phyloP scores from a whole-genome alignment of 2,113 vertebrate genomes.

The Micromys minutus region DNA sequence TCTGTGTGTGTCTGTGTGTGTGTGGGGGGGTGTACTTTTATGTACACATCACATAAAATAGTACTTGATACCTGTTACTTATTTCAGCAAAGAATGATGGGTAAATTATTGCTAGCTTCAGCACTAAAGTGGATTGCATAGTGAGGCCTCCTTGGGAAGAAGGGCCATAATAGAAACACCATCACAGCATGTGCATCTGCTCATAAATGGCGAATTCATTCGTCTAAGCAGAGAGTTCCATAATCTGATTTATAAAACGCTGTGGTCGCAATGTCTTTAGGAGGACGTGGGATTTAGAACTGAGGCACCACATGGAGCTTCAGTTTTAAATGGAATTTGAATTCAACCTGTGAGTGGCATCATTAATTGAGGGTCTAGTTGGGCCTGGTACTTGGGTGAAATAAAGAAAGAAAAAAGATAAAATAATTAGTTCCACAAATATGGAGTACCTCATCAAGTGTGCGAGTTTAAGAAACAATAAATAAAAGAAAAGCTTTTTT shows the following conservation, averaged over 20 bases:
- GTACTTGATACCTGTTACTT: not conserved
- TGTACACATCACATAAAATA: not conserved
- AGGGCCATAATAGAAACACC: not conserved
- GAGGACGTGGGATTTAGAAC: not conserved
- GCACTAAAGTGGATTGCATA: not conserved
- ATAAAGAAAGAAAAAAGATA: not conserved
- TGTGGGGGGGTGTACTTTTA: not conserved
- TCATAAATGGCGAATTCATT: constrained; percentile 45
- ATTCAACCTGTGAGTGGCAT: not conserved
- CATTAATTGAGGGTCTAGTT: not conserved
- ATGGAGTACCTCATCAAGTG: not conserved
- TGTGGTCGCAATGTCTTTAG: not conserved
- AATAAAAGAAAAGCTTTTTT: not conserved
- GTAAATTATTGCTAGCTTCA: not conserved
- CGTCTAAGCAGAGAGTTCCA: not conserved
- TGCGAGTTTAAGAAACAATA: not conserved
- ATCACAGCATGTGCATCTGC: not conserved
- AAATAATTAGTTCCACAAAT: not conserved
- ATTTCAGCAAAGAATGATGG: constrained; percentile 1
- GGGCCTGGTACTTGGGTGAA: not conserved
- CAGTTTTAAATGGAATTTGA: constrained; percentile 16
- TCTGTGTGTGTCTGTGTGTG: not conserved
- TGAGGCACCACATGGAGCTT: not conserved
- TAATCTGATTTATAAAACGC: constrained; percentile 46
- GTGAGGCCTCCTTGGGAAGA: not conserved